Conservation (phyloP, 1,140 invertebrate genomes). For the Drosophila repletoides region DNA sequence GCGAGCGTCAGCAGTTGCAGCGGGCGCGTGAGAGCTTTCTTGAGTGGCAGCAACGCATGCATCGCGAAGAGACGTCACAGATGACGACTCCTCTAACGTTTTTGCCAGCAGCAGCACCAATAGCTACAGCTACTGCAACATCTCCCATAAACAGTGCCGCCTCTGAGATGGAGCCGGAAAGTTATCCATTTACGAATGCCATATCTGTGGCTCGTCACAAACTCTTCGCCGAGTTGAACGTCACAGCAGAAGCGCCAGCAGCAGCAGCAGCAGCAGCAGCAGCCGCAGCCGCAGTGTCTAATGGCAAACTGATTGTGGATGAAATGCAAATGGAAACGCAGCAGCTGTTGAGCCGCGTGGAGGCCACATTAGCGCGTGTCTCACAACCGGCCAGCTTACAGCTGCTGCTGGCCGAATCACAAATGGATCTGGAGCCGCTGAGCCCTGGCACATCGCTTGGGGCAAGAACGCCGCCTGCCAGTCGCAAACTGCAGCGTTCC, state of each 20-base stretch:
- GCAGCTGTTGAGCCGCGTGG: conserved; percentile 19
- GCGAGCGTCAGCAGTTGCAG: conserved; percentile 38
- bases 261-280: not conserved
- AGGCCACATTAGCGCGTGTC: conserved; percentile 26
- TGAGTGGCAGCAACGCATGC: conserved; percentile 33
- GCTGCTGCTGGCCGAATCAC: not conserved
- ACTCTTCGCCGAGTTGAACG: conserved; percentile 28
- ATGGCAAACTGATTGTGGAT: not conserved
- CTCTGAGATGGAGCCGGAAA: conserved; percentile 10
- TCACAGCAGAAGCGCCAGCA: conserved; percentile 1
- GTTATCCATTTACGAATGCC: conserved; percentile 61
- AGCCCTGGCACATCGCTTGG: conserved; percentile 1
- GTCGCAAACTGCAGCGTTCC: conserved; percentile 46
- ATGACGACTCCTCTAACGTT: too few species aligned
- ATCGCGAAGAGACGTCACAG: not conserved
- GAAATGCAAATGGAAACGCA: conserved; percentile 19
- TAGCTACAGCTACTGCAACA: not conserved
- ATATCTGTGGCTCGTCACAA: conserved; percentile 49
- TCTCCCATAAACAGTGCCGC: conserved; percentile 26
- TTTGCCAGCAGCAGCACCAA: not conserved
- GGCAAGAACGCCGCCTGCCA: not conserved
- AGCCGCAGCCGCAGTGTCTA: not conserved
- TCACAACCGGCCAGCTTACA: conserved; percentile 5
- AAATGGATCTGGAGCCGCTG: not conserved
- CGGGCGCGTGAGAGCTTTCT: conserved; percentile 31